Conservation (phyloP, 2,888 invertebrate genomes). For the Melanostoma scalare region DNA sequence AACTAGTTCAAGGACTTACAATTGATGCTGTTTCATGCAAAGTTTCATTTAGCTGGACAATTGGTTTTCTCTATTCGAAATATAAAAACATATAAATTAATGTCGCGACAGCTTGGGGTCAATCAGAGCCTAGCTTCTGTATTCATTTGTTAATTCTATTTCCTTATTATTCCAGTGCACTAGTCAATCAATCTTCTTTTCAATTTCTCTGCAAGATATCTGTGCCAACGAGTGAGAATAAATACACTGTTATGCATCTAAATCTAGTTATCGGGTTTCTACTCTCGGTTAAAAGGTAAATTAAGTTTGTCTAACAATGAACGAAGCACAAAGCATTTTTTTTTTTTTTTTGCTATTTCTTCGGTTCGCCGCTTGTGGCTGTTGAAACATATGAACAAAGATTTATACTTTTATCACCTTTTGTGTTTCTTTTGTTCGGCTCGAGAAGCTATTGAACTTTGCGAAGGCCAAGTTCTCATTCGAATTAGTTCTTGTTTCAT, state of each 20-base stretch:
- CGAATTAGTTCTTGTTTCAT: constrained; percentile 34
- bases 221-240: too few species aligned
- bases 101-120: too few species aligned
- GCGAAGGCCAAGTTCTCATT: constrained; percentile 67
- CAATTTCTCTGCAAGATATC: too few species aligned
- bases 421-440: constrained; percentile 13
- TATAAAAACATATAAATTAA: too few species aligned
- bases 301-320: too few species aligned
- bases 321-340: background rate
- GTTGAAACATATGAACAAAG: too few species aligned
- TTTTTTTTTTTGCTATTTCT: background rate
- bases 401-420: background rate
- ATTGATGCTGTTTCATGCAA: background rate
- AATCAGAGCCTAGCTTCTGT: background rate
- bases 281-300: too few species aligned
- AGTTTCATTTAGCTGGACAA: too few species aligned
- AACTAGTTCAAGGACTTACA: constrained; percentile 48
- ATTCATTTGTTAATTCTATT: background rate
- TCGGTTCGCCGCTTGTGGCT: background rate
- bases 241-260: too few species aligned
- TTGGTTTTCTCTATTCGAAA: too few species aligned
- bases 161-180: background rate
- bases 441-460: constrained; percentile 63
- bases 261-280: too few species aligned
- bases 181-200: constrained; percentile 38